Evolutionary conservation across 2,797 vertebrate genomes (phyloP), one percentile per base, ranked within the genome.

Genomic region (Malacoctenus gilli): DNA sequence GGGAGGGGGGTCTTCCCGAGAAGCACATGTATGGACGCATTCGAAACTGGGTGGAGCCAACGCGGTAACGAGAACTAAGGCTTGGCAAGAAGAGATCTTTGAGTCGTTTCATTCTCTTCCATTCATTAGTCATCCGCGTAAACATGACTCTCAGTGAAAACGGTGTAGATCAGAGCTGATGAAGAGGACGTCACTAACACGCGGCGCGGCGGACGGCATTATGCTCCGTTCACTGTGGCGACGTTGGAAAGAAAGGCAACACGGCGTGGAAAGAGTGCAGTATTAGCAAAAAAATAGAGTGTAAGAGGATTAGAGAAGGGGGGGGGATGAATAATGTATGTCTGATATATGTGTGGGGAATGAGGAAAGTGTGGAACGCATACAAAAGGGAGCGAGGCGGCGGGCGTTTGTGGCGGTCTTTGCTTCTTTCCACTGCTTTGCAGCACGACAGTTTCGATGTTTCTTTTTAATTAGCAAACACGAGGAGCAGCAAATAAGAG

Each of bases 261-360:
- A 4, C 2, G 23, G n/a, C 47, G 37, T 19, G 13, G 13, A 62
- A 37, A 20, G 34, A 38, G 32, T 31, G 47, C 13, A 22, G 25
- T 25, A 41, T 36, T 41, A 50, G 48, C 7, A 49, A 43, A 63
- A 28, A 60, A 60, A 49, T n/a, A 13, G 25, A 21, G 28, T 21
- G 23, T 39, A 15, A n/a, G 31, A 34, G 52, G 59, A 66, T 64
- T 52, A 62, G 8, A 61, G 30, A 25, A 5, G 15, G 25, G 5
- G 3, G 37, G 19, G 13, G 16, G 0, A 59, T 79, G 46, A 71
- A 74, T 82, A 49, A 79, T 65, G 31, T 13, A 77, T 67, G 36
- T 47, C 3, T 5, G 43, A 32, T 21, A 14, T 31, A 53, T 67
- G 57, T 51, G 51, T 44, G n/a, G 14, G 42, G 36, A 74, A 71